phyloP scores from a whole-genome alignment of 2,797 vertebrate genomes.

The Hipposideros larvatus region DNA sequence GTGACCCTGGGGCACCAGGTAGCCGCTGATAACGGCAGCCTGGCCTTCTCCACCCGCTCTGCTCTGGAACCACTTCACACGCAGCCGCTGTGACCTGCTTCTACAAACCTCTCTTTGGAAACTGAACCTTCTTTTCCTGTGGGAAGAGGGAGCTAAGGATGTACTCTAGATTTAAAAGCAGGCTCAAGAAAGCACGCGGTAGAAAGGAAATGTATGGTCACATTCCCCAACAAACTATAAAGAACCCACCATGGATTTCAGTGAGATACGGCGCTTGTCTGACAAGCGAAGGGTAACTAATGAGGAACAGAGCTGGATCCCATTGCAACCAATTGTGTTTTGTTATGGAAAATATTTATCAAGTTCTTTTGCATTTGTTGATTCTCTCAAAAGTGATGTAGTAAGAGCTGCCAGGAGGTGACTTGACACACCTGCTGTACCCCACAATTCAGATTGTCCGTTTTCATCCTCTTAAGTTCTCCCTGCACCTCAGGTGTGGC shows the following conservation, averaged over 20 bases:
- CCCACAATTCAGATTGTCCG: constrained; percentile 53
- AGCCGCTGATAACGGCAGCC: constrained; percentile 87
- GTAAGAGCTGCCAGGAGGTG: constrained; percentile 66
- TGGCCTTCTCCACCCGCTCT: constrained; percentile 84
- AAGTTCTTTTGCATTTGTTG: constrained; percentile 81
- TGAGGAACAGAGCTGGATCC: constrained; percentile 86
- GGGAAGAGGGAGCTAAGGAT: constrained; percentile 80
- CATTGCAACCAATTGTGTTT: constrained; percentile 88
- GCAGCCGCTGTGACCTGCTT: constrained; percentile 84
- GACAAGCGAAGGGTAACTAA: constrained; percentile 87
- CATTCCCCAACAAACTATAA: constrained; percentile 82
- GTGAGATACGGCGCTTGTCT: constrained; percentile 85
- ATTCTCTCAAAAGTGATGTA: constrained; percentile 82
- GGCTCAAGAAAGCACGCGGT: constrained; percentile 82
- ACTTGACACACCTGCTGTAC: not conserved
- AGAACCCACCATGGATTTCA: constrained; percentile 81
- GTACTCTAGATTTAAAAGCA: constrained; percentile 84
- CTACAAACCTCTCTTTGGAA: constrained; percentile 85
- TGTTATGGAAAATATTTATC: constrained; percentile 89
- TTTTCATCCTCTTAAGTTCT: not conserved
- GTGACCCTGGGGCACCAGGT: constrained; percentile 86
- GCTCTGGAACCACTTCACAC: constrained; percentile 82
- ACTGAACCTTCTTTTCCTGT: constrained; percentile 81
- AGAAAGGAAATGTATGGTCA: constrained; percentile 81
- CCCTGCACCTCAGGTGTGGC: not conserved